A percentile compares a stretch with the other conserved stretches of the same genome.
Evolutionary conservation across 2,797 vertebrate species (phyloP).

Genomic region (Bovichtus diacanthus): DNA sequence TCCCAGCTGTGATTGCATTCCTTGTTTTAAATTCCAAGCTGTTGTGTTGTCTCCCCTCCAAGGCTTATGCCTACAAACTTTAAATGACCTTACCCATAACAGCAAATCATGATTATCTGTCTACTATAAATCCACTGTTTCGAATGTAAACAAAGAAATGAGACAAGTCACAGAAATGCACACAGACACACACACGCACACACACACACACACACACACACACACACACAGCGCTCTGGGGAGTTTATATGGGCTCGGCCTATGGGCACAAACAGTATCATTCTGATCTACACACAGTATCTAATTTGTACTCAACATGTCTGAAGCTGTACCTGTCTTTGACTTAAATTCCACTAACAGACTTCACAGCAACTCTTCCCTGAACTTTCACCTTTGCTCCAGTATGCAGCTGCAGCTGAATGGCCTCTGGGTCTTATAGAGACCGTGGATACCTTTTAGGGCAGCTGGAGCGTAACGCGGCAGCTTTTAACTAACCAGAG

Average conservation of each 20-base stretch:
- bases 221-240: slow-evolving; percentile 26
- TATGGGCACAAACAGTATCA: slow-evolving; percentile 38
- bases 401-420: slow-evolving; percentile 20
- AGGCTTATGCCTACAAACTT: slow-evolving; percentile 58
- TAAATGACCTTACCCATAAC: slow-evolving; percentile 62
- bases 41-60: slow-evolving; percentile 60
- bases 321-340: slow-evolving; percentile 54
- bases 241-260: slow-evolving; percentile 30
- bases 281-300: slow-evolving; percentile 45
- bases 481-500: slow-evolving; percentile 38
- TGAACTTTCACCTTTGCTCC: slow-evolving; percentile 29
- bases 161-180: slow-evolving; percentile 47
- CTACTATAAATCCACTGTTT: slow-evolving; percentile 64
- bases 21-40: slow-evolving; percentile 64
- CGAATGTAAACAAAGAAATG: slow-evolving; percentile 67
- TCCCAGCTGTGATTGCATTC: slow-evolving; percentile 49
- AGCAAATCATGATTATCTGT: slow-evolving; percentile 52
- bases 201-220: slow-evolving; percentile 11
- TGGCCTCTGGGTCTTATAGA: slow-evolving; percentile 1
- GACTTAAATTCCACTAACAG: slow-evolving; percentile 39
- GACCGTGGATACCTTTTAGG: slow-evolving; percentile 16
- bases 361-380: neutral
- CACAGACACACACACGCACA: slow-evolving; percentile 1
- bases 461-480: slow-evolving; percentile 5
- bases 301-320: slow-evolving; percentile 50